Conservation (phyloP, 2,888 invertebrate species). For the Stramonita haemastoma region DNA sequence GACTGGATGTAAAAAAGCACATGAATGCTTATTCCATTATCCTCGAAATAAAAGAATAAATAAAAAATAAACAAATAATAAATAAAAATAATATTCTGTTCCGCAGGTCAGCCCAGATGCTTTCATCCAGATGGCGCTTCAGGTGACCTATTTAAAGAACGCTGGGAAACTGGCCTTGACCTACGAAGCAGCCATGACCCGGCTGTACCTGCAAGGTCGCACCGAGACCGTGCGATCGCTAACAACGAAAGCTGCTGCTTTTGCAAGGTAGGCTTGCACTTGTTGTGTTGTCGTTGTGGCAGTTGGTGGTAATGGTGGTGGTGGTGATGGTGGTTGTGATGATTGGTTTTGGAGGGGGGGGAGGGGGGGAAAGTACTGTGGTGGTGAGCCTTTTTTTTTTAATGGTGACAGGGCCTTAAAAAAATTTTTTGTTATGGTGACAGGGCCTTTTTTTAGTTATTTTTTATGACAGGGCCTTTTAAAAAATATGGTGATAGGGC, state of each 20-base stretch:
- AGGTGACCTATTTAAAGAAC: slow-evolving; percentile 78
- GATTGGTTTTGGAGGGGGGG: not conserved
- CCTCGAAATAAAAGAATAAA: too few species aligned
- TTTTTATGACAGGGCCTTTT: too few species aligned
- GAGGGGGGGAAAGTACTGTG: not conserved
- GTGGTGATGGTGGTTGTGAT: not conserved
- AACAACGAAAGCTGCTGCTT: slow-evolving; percentile 75
- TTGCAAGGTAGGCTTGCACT: slow-evolving; percentile 74
- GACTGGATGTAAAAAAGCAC: too few species aligned
- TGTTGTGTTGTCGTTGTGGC: not conserved
- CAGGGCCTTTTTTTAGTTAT: too few species aligned
- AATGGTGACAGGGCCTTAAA: too few species aligned
- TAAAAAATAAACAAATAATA: not conserved
- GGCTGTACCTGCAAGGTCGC: slow-evolving; percentile 78
- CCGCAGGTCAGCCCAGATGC: slow-evolving; percentile 79
- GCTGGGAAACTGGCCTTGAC: slow-evolving; percentile 78
- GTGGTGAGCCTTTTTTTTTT: too few species aligned
- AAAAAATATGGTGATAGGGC: too few species aligned
- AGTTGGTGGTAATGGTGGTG: not conserved
- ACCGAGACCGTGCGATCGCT: slow-evolving; percentile 80
- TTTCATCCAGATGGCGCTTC: slow-evolving; percentile 79
- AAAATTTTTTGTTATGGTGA: too few species aligned
- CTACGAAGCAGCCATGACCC: slow-evolving; percentile 80
- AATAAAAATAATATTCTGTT: not conserved
- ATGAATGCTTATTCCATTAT: too few species aligned